Conservation (phyloP, 2,888 invertebrate genomes). For the Oligia fasciuncula region DNA sequence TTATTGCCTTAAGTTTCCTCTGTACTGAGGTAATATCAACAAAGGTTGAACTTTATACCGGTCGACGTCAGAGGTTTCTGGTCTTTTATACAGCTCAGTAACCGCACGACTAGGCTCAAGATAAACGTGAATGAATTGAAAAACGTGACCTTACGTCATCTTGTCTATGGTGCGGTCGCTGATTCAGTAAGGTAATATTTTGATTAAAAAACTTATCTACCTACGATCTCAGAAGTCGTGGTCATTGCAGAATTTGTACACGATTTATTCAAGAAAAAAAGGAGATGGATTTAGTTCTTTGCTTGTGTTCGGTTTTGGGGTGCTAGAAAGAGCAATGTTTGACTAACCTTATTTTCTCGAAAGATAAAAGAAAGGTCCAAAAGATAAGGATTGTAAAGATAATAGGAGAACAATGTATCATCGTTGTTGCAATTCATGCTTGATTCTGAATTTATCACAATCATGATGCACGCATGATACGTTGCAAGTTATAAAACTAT, state of each 20-base stretch:
- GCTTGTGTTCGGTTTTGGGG: neutral
- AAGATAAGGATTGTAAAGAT: neutral
- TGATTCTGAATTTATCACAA: neutral
- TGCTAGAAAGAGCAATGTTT: neutral
- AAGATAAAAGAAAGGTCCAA: constrained; percentile 27
- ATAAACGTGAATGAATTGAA: constrained; percentile 63
- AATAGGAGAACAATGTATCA: neutral
- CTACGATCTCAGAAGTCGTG: constrained; percentile 13
- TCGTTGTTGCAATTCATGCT: neutral
- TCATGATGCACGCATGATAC: neutral
- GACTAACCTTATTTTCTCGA: constrained; percentile 7
- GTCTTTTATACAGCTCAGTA: constrained; percentile 30
- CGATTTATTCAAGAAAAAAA: neutral
- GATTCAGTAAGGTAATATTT: constrained; percentile 41
- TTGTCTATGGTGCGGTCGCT: constrained; percentile 36
- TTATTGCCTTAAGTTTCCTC: neutral
- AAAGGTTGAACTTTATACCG: constrained; percentile 42
- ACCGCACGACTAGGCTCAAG: constrained; percentile 52
- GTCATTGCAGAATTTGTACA: constrained; percentile 10
- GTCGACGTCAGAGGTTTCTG: constrained; percentile 37
- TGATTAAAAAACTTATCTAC: constrained; percentile 34
- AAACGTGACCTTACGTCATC: constrained; percentile 72
- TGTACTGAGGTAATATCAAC: constrained; percentile 5
- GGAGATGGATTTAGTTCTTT: neutral
- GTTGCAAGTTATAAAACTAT: neutral